Percentiles rank a stretch among this genome's conserved stretches.
Conservation (phyloP, 23 tunicate species). For the Trididemnum miniatum region DNA sequence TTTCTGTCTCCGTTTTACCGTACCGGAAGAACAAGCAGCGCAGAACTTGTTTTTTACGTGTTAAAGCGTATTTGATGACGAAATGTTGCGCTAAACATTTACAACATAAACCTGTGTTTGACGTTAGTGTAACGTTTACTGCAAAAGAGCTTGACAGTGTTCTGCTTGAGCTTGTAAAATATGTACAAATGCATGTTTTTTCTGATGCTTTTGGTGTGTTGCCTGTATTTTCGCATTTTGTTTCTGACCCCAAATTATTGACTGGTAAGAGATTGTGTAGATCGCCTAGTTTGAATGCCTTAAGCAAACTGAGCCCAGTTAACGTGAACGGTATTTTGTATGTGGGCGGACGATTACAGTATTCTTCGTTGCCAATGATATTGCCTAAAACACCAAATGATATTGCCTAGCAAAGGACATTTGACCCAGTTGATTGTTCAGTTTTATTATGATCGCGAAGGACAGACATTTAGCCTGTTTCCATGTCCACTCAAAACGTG, state of each 20-base stretch:
- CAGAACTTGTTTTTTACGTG: no score
- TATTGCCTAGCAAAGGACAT: conserved; percentile 9
- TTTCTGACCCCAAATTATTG: not conserved
- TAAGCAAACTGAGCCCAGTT: conserved; percentile 3
- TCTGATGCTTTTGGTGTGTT: not conserved
- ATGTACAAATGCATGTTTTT: conserved; percentile 1
- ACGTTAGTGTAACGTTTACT: not conserved
- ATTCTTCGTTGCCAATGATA: not conserved
- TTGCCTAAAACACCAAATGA: conserved; percentile 28
- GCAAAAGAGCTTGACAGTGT: not conserved
- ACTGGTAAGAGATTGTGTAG: not conserved
- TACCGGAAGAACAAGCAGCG: no score
- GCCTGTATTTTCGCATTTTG: not conserved
- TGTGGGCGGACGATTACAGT: conserved; percentile 32
- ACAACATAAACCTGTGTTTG: not conserved
- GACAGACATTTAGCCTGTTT: no score
- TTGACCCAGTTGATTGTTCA: not conserved
- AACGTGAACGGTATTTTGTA: conserved; percentile 16
- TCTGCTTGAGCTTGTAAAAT: not conserved
- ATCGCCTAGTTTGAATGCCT: not conserved
- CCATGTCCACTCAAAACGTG: no score
- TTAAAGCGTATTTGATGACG: no score
- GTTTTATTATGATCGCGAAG: not conserved
- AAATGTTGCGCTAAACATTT: no score
- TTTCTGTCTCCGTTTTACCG: no score